Evolutionary conservation across 2,113 vertebrate species (phyloP).

Genomic region (Vulpes vulpes): DNA sequence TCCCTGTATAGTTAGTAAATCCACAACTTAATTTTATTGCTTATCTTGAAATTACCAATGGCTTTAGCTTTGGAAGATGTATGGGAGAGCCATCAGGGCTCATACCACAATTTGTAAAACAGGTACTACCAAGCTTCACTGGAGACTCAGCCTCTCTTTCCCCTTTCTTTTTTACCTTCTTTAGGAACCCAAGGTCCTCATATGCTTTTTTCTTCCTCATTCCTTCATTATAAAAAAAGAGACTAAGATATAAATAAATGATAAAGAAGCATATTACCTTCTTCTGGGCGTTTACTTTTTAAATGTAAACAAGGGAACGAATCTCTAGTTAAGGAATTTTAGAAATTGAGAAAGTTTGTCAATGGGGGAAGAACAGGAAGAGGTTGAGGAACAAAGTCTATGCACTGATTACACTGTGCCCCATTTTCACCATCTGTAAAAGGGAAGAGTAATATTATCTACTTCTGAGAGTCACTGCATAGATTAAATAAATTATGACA

Average conservation of each 20-base stretch:
- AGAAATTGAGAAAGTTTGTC: conserved; percentile 12
- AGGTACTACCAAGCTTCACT: conserved; percentile 43
- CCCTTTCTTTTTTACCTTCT: conserved; percentile 20
- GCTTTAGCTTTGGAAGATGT: conserved; percentile 53
- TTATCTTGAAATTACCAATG: conserved; percentile 67
- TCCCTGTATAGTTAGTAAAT: conserved; percentile 67
- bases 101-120: conserved; percentile 33
- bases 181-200: neutral
- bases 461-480: neutral
- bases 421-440: conserved; percentile 38
- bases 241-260: conserved; percentile 58
- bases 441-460: neutral
- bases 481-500: conserved; percentile 35
- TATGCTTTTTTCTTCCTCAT: conserved; percentile 26
- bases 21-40: conserved; percentile 67
- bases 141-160: neutral
- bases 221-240: conserved; percentile 53
- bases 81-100: conserved; percentile 6
- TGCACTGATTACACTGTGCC: conserved; percentile 12
- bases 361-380: neutral
- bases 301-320: conserved; percentile 53
- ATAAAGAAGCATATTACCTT: conserved; percentile 56
- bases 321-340: conserved; percentile 51
- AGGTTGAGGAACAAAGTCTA: neutral
- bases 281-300: neutral